These are phyloP conservation scores for Taurulus bubalis DNA, from an alignment of 2,113 vertebrate species.

Conservation along the genomic window DNA sequence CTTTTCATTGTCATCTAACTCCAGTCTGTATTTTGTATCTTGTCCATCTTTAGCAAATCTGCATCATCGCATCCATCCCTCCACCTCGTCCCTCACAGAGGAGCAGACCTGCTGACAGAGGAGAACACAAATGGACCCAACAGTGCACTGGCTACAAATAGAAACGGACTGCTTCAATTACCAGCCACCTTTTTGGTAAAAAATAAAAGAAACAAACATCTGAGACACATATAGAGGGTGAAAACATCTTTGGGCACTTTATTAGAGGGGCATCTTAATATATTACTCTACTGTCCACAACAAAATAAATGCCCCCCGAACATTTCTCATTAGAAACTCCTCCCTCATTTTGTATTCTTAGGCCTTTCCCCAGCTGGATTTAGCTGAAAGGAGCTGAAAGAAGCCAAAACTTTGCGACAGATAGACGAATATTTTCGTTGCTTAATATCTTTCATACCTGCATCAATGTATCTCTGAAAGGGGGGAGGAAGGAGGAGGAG, in stretches of 20 bases:
- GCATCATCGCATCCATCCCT: slow-evolving; percentile 67
- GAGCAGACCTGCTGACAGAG: slow-evolving; percentile 33
- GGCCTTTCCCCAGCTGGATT: slow-evolving; percentile 3
- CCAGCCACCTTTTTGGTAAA: not conserved
- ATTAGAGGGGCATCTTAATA: slow-evolving; percentile 29
- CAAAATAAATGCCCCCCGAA: slow-evolving; percentile 37
- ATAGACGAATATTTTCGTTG: slow-evolving; percentile 35
- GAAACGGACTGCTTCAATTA: not conserved
- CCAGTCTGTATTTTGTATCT: not conserved
- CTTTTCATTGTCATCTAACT: slow-evolving; percentile 12
- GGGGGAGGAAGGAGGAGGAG: not conserved
- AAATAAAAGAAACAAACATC: slow-evolving; percentile 28
- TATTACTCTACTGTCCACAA: slow-evolving; percentile 31
- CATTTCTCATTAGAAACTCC: slow-evolving; percentile 22
- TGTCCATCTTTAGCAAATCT: slow-evolving; percentile 59
- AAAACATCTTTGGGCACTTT: slow-evolving; percentile 34
- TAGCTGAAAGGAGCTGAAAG: slow-evolving; percentile 20
- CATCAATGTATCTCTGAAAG: slow-evolving; percentile 25
- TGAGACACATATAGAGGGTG: slow-evolving; percentile 9
- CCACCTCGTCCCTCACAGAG: slow-evolving; percentile 25
- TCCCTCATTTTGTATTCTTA: slow-evolving; percentile 9
- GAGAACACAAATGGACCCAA: slow-evolving; percentile 1
- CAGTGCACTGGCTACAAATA: not conserved
- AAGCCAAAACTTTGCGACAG: slow-evolving; percentile 27
- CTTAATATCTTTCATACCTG: slow-evolving; percentile 32